A percentile compares a stretch with the other conserved stretches of the same genome.
phyloP scores from a whole-genome alignment of 1,140 invertebrate species.

The Zaprionus africanus region DNA sequence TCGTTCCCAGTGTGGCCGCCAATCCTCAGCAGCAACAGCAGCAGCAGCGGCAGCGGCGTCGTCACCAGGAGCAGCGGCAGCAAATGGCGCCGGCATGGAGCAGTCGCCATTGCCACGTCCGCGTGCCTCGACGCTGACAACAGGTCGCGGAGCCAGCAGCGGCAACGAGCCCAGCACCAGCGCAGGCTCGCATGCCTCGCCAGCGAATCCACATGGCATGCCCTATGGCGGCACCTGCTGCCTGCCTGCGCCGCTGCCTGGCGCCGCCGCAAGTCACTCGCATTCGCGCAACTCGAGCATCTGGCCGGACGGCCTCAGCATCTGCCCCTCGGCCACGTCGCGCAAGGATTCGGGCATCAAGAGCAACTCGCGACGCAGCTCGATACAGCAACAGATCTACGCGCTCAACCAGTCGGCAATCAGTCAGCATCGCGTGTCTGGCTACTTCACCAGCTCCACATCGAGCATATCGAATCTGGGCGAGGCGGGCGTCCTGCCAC shows the following conservation, averaged over 20 bases:
- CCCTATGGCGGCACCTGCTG: slow-evolving; percentile 25
- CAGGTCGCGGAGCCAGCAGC: slow-evolving; percentile 4
- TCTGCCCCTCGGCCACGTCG: slow-evolving; percentile 91
- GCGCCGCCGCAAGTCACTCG: slow-evolving; percentile 17
- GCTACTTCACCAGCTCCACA: slow-evolving; percentile 93
- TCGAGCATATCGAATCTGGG: slow-evolving; percentile 86
- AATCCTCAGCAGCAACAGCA: slow-evolving; percentile 21
- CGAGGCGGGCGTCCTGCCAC: slow-evolving; percentile 45
- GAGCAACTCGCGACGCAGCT: slow-evolving; percentile 92
- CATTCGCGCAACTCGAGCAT: slow-evolving; percentile 75
- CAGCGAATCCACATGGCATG: not conserved
- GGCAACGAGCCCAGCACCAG: slow-evolving; percentile 47
- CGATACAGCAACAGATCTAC: slow-evolving; percentile 92
- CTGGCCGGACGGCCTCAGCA: slow-evolving; percentile 88
- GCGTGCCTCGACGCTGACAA: slow-evolving; percentile 86
- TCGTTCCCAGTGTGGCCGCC: slow-evolving; percentile 87
- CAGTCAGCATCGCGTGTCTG: slow-evolving; percentile 92
- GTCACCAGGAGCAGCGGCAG: slow-evolving; percentile 34
- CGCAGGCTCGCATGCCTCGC: slow-evolving; percentile 9
- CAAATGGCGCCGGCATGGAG: slow-evolving; percentile 50
- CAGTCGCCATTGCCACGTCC: slow-evolving; percentile 85
- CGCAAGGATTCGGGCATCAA: slow-evolving; percentile 94
- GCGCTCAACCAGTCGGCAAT: slow-evolving; percentile 88
- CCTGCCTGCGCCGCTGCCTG: slow-evolving; percentile 29
- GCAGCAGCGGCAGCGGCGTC: not conserved